Evolutionary conservation across 2,113 vertebrate genomes (phyloP).

Genomic region (Caranx melampygus): DNA sequence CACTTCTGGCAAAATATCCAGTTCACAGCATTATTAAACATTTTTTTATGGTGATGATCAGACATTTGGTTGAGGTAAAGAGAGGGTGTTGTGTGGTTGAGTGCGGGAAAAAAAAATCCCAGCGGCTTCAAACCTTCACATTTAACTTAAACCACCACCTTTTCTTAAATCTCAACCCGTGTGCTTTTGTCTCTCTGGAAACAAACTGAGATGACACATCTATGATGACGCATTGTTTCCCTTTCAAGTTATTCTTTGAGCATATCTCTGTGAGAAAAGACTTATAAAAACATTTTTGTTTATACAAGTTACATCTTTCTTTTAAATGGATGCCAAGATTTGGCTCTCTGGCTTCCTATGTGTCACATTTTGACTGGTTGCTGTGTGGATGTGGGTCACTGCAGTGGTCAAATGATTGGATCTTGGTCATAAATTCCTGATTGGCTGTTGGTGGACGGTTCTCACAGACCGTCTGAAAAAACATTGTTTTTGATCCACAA

Average conservation of each 20-base stretch:
- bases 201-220: not conserved
- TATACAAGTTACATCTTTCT: not conserved
- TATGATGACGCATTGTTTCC: not conserved
- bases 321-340: not conserved
- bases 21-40: not conserved
- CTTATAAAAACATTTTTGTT: not conserved
- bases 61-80: not conserved
- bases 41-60: not conserved
- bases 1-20: not conserved
- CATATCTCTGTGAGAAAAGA: not conserved
- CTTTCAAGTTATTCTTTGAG: not conserved
- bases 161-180: not conserved
- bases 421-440: not conserved
- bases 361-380: not conserved
- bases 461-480: not conserved
- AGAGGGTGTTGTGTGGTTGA: not conserved
- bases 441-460: not conserved
- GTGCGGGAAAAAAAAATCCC: not conserved
- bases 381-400: not conserved
- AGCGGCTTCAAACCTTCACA: not conserved
- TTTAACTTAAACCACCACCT: no score
- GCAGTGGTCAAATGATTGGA: not conserved
- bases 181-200: not conserved
- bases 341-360: not conserved
- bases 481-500: not conserved